Evolutionary conservation across 2,113 vertebrate species (phyloP), one percentile per base, ranked within the genome.

Genomic region (Coracopsis vasa): DNA sequence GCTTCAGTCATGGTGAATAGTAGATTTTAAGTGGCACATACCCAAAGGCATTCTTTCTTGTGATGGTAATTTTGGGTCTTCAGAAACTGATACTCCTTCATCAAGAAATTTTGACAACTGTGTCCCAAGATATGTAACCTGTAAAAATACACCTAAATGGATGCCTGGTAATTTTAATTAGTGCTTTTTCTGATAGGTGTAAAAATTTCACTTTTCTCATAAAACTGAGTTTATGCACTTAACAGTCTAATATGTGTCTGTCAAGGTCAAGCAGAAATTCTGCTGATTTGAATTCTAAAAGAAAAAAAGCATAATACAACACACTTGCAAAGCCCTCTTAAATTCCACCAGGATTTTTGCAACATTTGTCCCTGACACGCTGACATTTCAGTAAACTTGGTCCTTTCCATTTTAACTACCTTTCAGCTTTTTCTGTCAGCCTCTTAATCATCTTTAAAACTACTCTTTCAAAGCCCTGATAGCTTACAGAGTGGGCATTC

Each of bases 101-200:
- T 71, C 70, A 74, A 94, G 16, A 69, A 98, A 98, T 78, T 95
- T 91, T 84, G 97, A 97, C 92, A 99, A 95, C 54, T 98, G 94
- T 58, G 94, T 98, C 53, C 98, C 97, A 91, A 81, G 86, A 88
- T 98, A 98, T 2, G 88, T 98, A 95, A 99, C 98, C 99, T 99
- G 95, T 61, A 62, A 9, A 91, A 89, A 85, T 9, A 94, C 47
- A 93, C 58, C 8, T 33, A 61, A 73, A 75, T 80, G 37, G 10
- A 7, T 88, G 85, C 84, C 66, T 92, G 19, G 16, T 39, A 19
- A 27, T 61, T 92, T 72, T 87, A 78, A 61, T 45, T 33, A 51
- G 20, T 31, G 13, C 1, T 11, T 85, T 60, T 83, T 44, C 18
- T 72, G 16, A 45, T 13, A 78, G 6, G 4, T 37, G 5, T 53